Percentiles rank a stretch among this genome's conserved stretches.
Conservation (phyloP, 2,888 invertebrate species). For the Acheta domesticus region DNA sequence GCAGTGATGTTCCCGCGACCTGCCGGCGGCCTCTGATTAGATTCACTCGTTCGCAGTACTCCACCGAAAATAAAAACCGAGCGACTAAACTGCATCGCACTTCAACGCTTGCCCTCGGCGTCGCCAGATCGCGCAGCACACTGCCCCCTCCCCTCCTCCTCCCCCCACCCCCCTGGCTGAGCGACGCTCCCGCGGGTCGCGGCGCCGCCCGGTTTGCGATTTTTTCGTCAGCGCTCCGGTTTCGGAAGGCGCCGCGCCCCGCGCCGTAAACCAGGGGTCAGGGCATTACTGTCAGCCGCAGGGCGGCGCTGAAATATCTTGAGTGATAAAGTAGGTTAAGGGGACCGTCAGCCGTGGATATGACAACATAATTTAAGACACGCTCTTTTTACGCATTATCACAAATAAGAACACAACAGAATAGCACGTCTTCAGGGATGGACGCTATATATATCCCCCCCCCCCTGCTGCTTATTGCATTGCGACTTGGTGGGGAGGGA, state of each 20-base stretch:
- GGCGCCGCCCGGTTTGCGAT: too few relatives aligned
- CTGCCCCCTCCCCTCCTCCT: too few relatives aligned
- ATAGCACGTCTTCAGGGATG: neutral
- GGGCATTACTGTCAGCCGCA: constrained; percentile 6
- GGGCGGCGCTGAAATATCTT: neutral
- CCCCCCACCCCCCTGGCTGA: too few relatives aligned
- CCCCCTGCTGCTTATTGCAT: neutral
- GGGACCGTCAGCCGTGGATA: neutral
- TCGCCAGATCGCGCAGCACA: too few relatives aligned
- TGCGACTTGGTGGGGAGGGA: neutral
- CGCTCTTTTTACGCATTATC: constrained; percentile 9
- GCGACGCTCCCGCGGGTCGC: too few relatives aligned
- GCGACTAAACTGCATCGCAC: too few relatives aligned
- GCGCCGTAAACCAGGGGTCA: neutral
- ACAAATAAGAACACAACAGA: constrained; percentile 9
- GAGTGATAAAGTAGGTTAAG: constrained; percentile 18
- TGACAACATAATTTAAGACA: constrained; percentile 3
- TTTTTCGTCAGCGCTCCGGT: too few relatives aligned
- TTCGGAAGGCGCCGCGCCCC: neutral
- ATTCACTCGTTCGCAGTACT: too few relatives aligned
- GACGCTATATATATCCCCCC: neutral
- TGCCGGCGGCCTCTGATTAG: too few relatives aligned
- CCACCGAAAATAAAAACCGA: too few relatives aligned
- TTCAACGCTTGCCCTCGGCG: too few relatives aligned
- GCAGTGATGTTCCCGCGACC: too few relatives aligned